phyloP scores from a whole-genome alignment of 1,140 invertebrate genomes.

The Centruroides sculpturatus region DNA sequence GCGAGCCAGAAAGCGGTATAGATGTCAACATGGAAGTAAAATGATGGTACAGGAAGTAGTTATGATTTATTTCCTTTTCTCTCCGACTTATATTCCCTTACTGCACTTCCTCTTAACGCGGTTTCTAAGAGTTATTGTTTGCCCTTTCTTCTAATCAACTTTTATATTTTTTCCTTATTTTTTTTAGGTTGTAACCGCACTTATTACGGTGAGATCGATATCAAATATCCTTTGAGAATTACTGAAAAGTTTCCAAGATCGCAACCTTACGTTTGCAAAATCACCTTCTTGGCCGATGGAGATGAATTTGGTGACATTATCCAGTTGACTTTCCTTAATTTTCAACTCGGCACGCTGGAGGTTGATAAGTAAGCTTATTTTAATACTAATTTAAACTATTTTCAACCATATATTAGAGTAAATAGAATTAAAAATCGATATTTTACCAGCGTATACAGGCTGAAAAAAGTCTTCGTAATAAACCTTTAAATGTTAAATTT shows the following conservation, averaged over 20 bases:
- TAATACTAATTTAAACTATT: too few species aligned
- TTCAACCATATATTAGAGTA: too few species aligned
- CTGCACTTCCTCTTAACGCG: too few species aligned
- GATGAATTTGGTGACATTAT: conserved; percentile 18
- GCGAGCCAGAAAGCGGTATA: too few species aligned
- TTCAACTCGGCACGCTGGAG: conserved; percentile 18
- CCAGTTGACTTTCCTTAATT: conserved; percentile 19
- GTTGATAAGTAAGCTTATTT: not conserved
- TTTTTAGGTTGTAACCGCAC: conserved; percentile 20
- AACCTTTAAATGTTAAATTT: too few species aligned
- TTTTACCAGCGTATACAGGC: too few species aligned
- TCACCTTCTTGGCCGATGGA: conserved; percentile 17
- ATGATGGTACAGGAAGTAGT: too few species aligned
- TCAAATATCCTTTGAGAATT: conserved; percentile 18
- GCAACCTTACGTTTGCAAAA: conserved; percentile 16
- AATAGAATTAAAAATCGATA: too few species aligned
- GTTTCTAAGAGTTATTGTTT: not conserved
- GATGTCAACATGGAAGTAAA: too few species aligned
- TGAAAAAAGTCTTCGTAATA: too few species aligned
- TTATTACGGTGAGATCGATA: conserved; percentile 15
- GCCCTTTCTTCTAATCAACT: not conserved
- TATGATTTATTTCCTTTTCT: too few species aligned
- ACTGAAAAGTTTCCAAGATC: conserved; percentile 17
- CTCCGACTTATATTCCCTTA: too few species aligned
- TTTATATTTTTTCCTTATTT: not conserved